Conservation (phyloP, 2,113 vertebrate genomes). For the Upupa epops region DNA sequence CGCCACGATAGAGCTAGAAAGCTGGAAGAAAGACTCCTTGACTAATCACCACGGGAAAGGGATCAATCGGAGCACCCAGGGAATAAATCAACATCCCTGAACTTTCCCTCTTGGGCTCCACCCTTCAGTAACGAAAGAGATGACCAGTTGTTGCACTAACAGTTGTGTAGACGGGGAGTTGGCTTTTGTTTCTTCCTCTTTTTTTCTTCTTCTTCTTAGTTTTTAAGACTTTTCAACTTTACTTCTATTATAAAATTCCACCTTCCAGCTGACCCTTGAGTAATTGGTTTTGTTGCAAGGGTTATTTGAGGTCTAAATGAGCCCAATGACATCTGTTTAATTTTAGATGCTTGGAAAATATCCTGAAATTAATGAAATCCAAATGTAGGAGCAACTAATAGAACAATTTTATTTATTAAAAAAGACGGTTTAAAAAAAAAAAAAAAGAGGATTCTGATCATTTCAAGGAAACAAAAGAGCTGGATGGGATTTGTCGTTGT, state of each 20-base stretch:
- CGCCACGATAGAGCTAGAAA: background rate
- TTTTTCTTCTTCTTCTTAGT: conserved; percentile 53
- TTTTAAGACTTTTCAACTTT: conserved; percentile 61
- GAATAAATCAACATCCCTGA: conserved; percentile 46
- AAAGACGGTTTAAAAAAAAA: conserved; percentile 41
- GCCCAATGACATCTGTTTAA: conserved; percentile 78
- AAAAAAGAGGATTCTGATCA: conserved; percentile 68
- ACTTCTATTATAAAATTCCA: conserved; percentile 69
- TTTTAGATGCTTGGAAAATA: conserved; percentile 77
- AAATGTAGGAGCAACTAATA: conserved; percentile 72
- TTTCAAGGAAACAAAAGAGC: conserved; percentile 68
- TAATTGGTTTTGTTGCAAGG: conserved; percentile 74
- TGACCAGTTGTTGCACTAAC: background rate
- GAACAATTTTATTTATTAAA: conserved; percentile 75
- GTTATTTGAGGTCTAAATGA: conserved; percentile 75
- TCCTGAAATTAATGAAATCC: conserved; percentile 76
- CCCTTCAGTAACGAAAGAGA: background rate
- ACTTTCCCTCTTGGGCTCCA: background rate
- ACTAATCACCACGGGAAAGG: conserved; percentile 4
- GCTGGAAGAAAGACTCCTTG: conserved; percentile 21
- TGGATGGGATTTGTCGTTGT: conserved; percentile 63
- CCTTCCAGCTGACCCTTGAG: conserved; percentile 74
- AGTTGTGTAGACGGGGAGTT: conserved; percentile 16
- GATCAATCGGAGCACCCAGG: background rate
- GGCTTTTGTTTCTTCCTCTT: conserved; percentile 12